Conservation (phyloP, 2,888 invertebrate species). For the Stratiomys singularior region DNA sequence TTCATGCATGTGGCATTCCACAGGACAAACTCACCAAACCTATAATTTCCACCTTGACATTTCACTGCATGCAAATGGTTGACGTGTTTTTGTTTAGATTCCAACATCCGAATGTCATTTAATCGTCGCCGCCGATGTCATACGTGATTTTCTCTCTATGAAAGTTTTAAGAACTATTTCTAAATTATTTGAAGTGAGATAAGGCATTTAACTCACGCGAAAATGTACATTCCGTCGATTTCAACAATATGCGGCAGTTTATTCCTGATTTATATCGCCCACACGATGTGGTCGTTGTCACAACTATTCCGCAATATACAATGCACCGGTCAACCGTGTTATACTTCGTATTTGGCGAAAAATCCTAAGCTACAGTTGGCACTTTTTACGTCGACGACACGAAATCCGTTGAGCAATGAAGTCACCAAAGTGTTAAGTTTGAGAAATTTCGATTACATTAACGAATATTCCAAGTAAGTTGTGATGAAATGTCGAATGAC, state of each 20-base stretch:
- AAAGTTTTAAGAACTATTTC: constrained; percentile 7
- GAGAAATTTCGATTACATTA: constrained; percentile 74
- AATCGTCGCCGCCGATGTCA: not conserved
- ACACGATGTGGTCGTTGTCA: constrained; percentile 81
- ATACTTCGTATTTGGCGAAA: constrained; percentile 74
- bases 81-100: constrained; percentile 44
- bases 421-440: constrained; percentile 71
- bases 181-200: constrained; percentile 25
- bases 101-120: not conserved
- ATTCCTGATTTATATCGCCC: constrained; percentile 75
- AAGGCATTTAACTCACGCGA: not conserved
- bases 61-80: not conserved
- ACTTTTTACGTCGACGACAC: constrained; percentile 74
- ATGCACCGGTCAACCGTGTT: constrained; percentile 72
- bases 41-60: constrained; percentile 1
- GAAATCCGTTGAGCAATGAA: constrained; percentile 70
- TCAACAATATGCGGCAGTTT: constrained; percentile 72
- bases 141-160: not conserved
- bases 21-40: not conserved
- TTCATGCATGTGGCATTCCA: too few species aligned
- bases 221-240: constrained; percentile 68
- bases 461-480: constrained; percentile 55
- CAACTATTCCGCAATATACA: constrained; percentile 77
- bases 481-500: too few species aligned
- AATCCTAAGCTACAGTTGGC: constrained; percentile 77